Conservation (phyloP, 2,113 vertebrate genomes). For the Macrotus californicus region DNA sequence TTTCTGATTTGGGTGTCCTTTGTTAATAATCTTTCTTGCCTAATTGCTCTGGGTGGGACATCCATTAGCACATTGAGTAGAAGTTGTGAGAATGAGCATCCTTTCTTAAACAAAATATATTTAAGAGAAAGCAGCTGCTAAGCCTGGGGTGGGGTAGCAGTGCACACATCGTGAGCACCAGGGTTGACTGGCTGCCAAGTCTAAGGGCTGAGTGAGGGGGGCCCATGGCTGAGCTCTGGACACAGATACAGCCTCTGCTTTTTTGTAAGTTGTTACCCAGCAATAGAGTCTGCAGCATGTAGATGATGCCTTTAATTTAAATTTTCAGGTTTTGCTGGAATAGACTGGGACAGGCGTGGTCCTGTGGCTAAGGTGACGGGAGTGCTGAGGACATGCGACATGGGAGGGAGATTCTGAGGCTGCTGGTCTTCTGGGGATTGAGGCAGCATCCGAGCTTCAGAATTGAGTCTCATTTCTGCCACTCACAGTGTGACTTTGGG, state of each 20-base stretch:
- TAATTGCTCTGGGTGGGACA: neutral
- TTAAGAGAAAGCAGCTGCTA: too few species aligned
- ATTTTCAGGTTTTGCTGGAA: too few species aligned
- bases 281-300: neutral
- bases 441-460: neutral
- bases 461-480: neutral
- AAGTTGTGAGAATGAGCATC: neutral
- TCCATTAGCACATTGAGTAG: neutral
- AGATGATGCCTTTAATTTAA: neutral
- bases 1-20: neutral
- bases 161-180: neutral
- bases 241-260: neutral
- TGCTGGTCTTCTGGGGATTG: neutral
- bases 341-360: neutral
- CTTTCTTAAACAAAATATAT: neutral
- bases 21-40: neutral
- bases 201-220: neutral
- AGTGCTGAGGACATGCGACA: fast-evolving
- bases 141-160: neutral
- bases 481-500: neutral
- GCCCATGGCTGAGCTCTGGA: neutral
- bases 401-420: fast-evolving
- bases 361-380: neutral
- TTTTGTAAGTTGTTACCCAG: neutral
- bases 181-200: neutral